Base-by-base conservation (phyloP, 2,113 vertebrate genomes). In the Artemisiospiza belli region DNA sequence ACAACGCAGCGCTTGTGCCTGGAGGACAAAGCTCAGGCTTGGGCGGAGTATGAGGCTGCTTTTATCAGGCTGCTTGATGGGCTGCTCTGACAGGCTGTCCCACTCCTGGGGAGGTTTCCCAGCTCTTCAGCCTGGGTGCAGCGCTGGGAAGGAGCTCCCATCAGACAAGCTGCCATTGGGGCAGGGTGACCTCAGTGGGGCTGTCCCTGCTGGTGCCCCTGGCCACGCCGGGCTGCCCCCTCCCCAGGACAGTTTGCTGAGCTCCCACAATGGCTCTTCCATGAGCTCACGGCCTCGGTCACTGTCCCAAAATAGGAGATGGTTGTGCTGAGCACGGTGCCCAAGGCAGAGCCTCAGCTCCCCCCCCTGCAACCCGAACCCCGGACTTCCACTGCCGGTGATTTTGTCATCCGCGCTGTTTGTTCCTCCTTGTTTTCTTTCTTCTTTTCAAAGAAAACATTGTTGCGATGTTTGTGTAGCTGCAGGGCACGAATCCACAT, bases 361-460 rank as follows among this genome's bases (percentile, higher is more conserved):
- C 31, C 63, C 24, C 52, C 17, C 4, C 16, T 16, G 75, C 82
- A 88, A 46, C 25, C 49, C 3, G 6, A 88, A 75, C 73, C 49
- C 70, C 1, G 1, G 51, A 21, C 73, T 59, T 81, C 73, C 49
- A 49, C 52, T 11, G 21, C 24, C 73, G 3, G 83, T 46, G 90
- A 77, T 90, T 68, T 83, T 94, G 86, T 90, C 80, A 17, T 80
- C 57, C 0, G 1, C 1, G 24, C 20, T 92, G 83, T 83, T 96
- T 93, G 55, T 94, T 94, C 73, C 91, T 52, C 69, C 73, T 63
- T 58, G 78, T 76, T 91, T 91, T 83, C 81, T 78, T 84, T 88
- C 30, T 70, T 54, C 74, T 72, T 82, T 83, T 75, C 61, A 87
- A 94, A 63, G 89, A 58, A 84, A 88, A 83, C 68, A 61, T 59